These are phyloP conservation scores for Zaprionus inermis DNA, from an alignment of 1,140 invertebrate species.

Conservation along the genomic window DNA sequence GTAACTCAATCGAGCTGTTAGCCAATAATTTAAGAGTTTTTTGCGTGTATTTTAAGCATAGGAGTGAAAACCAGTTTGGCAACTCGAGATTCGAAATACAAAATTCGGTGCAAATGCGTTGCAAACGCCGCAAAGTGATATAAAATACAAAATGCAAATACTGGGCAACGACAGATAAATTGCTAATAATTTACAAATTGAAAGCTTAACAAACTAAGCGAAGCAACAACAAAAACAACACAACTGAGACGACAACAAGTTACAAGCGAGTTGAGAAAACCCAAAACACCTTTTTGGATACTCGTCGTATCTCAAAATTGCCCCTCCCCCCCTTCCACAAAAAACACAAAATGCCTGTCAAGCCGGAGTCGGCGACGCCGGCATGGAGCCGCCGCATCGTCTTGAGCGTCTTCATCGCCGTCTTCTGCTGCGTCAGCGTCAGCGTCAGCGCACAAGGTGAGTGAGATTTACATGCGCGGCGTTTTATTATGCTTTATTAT, in stretches of 20 bases:
- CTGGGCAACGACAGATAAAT: slow-evolving; percentile 67
- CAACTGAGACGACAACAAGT: slow-evolving; percentile 19
- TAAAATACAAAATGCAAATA: slow-evolving; percentile 70
- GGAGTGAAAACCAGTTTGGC: slow-evolving; percentile 55
- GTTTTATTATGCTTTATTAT: slow-evolving; percentile 24
- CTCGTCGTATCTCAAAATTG: slow-evolving; percentile 10
- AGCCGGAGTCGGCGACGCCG: slow-evolving; percentile 30
- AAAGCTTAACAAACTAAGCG: slow-evolving; percentile 30
- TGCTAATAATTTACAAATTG: slow-evolving; percentile 76
- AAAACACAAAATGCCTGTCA: slow-evolving; percentile 58
- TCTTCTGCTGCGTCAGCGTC: slow-evolving; percentile 52
- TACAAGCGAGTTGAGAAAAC: slow-evolving; percentile 59
- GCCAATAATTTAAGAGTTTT: slow-evolving; percentile 42
- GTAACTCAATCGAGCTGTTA: slow-evolving; percentile 51
- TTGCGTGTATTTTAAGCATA: slow-evolving; percentile 4
- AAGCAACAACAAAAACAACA: slow-evolving; percentile 16
- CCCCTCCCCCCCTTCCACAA: slow-evolving; percentile 3
- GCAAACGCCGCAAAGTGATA: slow-evolving; percentile 45
- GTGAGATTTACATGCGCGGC: slow-evolving; percentile 77
- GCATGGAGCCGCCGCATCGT: slow-evolving; percentile 32
- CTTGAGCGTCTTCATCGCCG: slow-evolving; percentile 47
- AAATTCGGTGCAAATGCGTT: slow-evolving; percentile 54
- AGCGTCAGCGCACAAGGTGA: slow-evolving; percentile 74
- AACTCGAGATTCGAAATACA: slow-evolving; percentile 22
- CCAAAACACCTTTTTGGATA: slow-evolving; percentile 49